Conservation (phyloP, 2,797 vertebrate species). For the Etheostoma nigrum region DNA sequence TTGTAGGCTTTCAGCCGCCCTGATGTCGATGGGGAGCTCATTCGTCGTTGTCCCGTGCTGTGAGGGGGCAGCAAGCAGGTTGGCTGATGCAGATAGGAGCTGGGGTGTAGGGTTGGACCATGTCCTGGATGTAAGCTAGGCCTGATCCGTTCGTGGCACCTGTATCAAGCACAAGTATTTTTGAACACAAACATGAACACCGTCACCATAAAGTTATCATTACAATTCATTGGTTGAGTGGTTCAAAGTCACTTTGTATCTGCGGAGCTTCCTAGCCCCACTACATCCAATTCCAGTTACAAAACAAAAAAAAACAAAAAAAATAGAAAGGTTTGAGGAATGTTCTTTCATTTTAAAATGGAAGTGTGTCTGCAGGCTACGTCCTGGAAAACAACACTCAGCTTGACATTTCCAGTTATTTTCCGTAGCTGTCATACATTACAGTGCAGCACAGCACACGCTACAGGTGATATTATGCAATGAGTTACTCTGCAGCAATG, state of each 20-base stretch:
- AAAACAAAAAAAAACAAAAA: not conserved
- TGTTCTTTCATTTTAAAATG: not conserved
- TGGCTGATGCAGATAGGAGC: too few relatives aligned
- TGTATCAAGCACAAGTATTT: not conserved
- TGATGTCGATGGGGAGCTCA: too few relatives aligned
- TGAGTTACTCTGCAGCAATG: constrained; percentile 8
- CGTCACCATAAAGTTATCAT: not conserved
- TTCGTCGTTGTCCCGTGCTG: too few relatives aligned
- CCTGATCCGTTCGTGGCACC: too few relatives aligned
- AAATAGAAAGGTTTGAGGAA: not conserved
- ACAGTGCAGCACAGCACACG: not conserved
- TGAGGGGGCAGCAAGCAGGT: too few relatives aligned
- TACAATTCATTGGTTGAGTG: not conserved
- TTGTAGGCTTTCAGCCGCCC: too few relatives aligned
- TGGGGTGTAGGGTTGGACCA: too few relatives aligned
- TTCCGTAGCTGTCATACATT: not conserved
- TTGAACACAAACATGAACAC: not conserved
- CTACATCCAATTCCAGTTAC: not conserved
- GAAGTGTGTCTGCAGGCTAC: not conserved
- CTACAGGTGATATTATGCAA: constrained; percentile 22
- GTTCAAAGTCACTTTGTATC: not conserved
- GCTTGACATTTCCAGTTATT: constrained; percentile 1
- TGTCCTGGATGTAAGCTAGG: too few relatives aligned
- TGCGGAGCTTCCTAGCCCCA: not conserved
- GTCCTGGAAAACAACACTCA: constrained; percentile 1